Evolutionary conservation across 2,113 vertebrate genomes (phyloP), one percentile per base, ranked within the genome.

Genomic region (Baryphthengus martii): DNA sequence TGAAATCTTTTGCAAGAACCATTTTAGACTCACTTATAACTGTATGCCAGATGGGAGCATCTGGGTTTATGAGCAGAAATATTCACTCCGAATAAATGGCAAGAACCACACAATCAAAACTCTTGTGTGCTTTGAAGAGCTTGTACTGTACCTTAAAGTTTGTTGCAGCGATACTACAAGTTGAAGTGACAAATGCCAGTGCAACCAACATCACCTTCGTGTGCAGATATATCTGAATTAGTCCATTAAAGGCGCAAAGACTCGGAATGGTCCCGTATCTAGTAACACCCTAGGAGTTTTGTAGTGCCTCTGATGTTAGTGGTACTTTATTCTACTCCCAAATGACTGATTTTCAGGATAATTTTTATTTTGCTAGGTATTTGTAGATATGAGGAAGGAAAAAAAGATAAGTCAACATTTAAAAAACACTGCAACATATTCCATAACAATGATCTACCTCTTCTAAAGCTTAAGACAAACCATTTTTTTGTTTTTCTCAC

Each of bases 21-120:
- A 56, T 90, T 96, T 89, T 72, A 84, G 45, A 50, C 61, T 82
- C 63, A 6, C 37, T 93, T 85, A 66, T 87, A 86, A 85, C 55
- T 33, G 45, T 58, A 42, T 10, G 37, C 47, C 93, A 92, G 71
- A 70, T 72, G 88, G 84, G 88, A 88, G 75, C 47, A 65, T 52
- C 92, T 71, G 47, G 21, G 44, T 77, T 95, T 90, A 84, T 50
- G 78, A 87, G 84, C 66, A 94, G 61, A 83, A 91, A 17, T n/a
- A 83, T 68, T 91, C 71, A 63, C 3, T 11, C 18, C 59, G 77
- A 70, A 71, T 33, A 94, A 89, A 82, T 7, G 16, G 49, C 55
- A 92, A 90, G 72, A 88, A 80, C 25, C 82, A 84, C 68, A 84
- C 17, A 50, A 83, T 39, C 14, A 56, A 58, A 53, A 76, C 16